phyloP scores from a whole-genome alignment of 2,888 invertebrate genomes.

The Gymnosoma rotundatum region DNA sequence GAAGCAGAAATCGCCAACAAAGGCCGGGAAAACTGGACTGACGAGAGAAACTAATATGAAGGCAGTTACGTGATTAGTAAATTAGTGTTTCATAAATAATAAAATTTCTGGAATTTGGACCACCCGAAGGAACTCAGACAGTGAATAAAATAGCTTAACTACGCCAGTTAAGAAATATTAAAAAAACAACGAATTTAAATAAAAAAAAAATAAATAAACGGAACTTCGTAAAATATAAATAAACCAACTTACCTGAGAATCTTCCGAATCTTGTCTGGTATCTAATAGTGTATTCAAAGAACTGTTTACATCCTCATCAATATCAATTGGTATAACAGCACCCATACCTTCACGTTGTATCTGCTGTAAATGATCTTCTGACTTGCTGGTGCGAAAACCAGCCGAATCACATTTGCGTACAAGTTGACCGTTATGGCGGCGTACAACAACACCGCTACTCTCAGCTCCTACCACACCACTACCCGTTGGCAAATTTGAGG shows the following conservation, averaged over 20 bases:
- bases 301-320: conserved; percentile 96
- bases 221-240: neutral
- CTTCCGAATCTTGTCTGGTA: conserved; percentile 85
- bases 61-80: too few relatives aligned
- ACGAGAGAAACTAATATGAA: too few relatives aligned
- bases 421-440: conserved; percentile 83
- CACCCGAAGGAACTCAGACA: neutral
- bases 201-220: too few relatives aligned
- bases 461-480: conserved; percentile 61
- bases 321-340: conserved; percentile 92
- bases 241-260: conserved; percentile 80
- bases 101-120: too few relatives aligned
- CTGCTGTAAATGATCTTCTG: conserved; percentile 94
- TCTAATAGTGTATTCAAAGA: conserved; percentile 95
- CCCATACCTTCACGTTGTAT: conserved; percentile 85
- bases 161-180: neutral
- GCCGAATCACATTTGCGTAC: conserved; percentile 84
- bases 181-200: neutral
- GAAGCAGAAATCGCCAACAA: too few relatives aligned
- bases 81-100: too few relatives aligned
- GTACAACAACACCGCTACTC: conserved; percentile 77
- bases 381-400: conserved; percentile 93
- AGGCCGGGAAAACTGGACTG: too few relatives aligned
- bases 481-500: conserved; percentile 74
- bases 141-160: neutral